phyloP scores from a whole-genome alignment of 1,140 invertebrate species.

The Drosophila pseudoananassae region DNA sequence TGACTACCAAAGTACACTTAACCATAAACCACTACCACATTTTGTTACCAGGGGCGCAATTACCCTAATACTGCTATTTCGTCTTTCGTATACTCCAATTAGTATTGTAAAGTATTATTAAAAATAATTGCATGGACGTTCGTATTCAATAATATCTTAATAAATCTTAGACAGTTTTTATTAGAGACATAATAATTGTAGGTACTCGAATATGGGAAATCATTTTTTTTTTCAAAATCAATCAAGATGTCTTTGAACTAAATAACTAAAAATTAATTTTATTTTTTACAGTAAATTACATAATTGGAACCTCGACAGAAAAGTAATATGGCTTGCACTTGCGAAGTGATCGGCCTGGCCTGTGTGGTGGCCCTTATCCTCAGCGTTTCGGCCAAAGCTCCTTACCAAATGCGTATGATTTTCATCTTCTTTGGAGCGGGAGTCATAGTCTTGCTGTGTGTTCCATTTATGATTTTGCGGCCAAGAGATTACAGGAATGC shows the following conservation, averaged over 20 bases:
- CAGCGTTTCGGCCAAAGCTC: slow-evolving; percentile 85
- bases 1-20: slow-evolving; percentile 2
- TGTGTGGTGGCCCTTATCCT: slow-evolving; percentile 84
- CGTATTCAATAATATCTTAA: slow-evolving; percentile 14
- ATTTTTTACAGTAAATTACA: slow-evolving; percentile 18
- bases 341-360: slow-evolving; percentile 78
- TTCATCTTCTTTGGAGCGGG: slow-evolving; percentile 86
- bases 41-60: background rate
- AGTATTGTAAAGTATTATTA: slow-evolving; percentile 24
- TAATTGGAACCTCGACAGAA: background rate
- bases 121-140: slow-evolving; percentile 13
- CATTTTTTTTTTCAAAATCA: background rate
- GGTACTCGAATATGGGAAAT: too few relatives aligned
- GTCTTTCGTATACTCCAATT: background rate
- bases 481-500: slow-evolving; percentile 90
- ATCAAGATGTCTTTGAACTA: background rate
- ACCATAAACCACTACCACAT: slow-evolving; percentile 6
- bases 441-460: slow-evolving; percentile 86
- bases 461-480: slow-evolving; percentile 90
- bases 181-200: background rate
- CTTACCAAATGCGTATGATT: slow-evolving; percentile 87
- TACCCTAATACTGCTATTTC: too few relatives aligned
- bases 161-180: background rate
- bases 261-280: background rate
- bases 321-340: slow-evolving; percentile 64